Base-by-base conservation (phyloP, 2,113 vertebrate species). In the Zeus faber region DNA sequence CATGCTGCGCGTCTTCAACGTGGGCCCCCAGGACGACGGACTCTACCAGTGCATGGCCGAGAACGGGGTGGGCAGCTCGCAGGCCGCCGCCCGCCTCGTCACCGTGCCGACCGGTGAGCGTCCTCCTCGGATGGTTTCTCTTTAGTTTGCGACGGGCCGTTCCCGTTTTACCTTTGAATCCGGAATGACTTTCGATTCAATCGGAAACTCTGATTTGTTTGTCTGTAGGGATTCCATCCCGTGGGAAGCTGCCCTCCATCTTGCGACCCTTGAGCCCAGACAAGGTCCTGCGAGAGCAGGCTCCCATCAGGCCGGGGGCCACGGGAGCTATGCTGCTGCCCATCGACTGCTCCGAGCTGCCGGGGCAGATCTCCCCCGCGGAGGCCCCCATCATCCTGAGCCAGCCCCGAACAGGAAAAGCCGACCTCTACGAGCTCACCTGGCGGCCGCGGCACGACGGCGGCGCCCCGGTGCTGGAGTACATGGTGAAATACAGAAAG, bases 11-110 rank as follows among this genome's bases (percentile, higher is more conserved):
- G 83, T 99, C 54, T 71, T 85, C 59, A 91, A 89, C 0, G 92
- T 95, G 56, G 93, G 93, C 50, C 92, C 93, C 0, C 92, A 96
- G 80, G 96, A 99, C 0, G 92, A 96, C 0, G 96, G 96, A 1
- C 89, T 99, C 47, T 99, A 99, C 86, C 96, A 99, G 79, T 99
- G 96, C 83, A 91, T 99, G 93, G 96, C 93, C 0, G 94, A 98
- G 84, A 99, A 99, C 0, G 93, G 91, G 13, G 93, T 97, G 0
- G 96, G 96, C 16, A 97, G 96, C 0, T 92, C 96, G 0, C 96
- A 99, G 41, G 94, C 92, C 1, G 91, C 95, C 8, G 83, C 92
- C 39, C 92, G 91, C 6, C 91, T 99, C 43, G 87, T 91, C 70
- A 94, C 91, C 0, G 31, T 90, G 10, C 82, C 84, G 6, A 84